Percentiles rank a stretch among this genome's conserved stretches.
Conservation (phyloP, 2,797 vertebrate species). For the Semaprochilodus insignis region DNA sequence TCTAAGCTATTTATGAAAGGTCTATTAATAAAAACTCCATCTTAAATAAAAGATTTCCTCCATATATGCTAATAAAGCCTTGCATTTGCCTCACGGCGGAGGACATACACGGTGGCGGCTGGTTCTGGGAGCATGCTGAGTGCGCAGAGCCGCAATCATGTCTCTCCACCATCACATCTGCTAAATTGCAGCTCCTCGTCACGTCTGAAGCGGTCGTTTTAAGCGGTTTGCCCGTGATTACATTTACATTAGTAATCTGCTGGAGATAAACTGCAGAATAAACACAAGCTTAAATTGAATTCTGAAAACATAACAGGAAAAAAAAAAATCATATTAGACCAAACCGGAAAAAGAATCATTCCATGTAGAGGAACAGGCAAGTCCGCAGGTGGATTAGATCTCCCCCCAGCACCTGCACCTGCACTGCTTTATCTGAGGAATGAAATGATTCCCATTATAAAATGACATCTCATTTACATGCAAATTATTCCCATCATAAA, state of each 20-base stretch:
- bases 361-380: neutral
- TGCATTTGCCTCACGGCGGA: neutral
- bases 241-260: conserved; percentile 43
- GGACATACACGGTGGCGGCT: neutral
- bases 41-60: too few species aligned
- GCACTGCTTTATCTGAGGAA: neutral
- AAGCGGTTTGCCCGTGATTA: conserved; percentile 51
- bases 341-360: neutral
- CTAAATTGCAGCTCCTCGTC: neutral
- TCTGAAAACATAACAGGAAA: neutral
- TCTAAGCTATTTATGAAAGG: too few species aligned
- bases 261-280: conserved; percentile 14
- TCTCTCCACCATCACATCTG: neutral
- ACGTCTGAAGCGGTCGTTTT: conserved; percentile 42
- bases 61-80: too few species aligned
- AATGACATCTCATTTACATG: too few species aligned
- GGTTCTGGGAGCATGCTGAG: neutral
- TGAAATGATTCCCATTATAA: too few species aligned
- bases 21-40: too few species aligned
- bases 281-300: neutral
- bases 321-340: conserved; percentile 18
- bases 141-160: neutral
- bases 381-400: neutral
- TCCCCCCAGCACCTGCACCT: neutral
- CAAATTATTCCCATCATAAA: too few species aligned